Base-by-base conservation (phyloP, 2,113 vertebrate genomes). In the Neogale vison region DNA sequence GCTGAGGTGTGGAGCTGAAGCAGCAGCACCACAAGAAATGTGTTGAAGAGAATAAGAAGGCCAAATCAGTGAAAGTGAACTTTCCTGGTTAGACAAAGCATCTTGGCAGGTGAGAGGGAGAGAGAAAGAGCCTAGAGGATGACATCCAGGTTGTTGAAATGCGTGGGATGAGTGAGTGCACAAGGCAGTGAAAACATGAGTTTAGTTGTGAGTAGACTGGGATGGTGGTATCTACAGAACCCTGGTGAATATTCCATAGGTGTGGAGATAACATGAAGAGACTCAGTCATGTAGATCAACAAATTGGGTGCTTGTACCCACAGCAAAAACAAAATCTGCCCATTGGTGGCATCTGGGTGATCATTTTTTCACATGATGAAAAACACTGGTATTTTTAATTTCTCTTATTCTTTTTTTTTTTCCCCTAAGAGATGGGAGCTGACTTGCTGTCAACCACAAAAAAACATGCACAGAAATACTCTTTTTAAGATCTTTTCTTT, bases 381-480 rank as follows among this genome's bases (percentile, higher is more conserved):
- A 82, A 76, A 82, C 71, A 79, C 0, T 65, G 59, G 17, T 26
- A 57, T 86, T 93, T 93, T 93, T 12, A 63, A 20, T 93, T 96
- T 93, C 76, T 65, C 79, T 42, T 45, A 65, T 36, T 71, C 23
- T 34, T 77, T 92, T 87, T 55, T 86, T 88, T 92, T 29, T 61
- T 52, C 24, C 0, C 17, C 72, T 92, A n/a, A 96, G 59, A 94
- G 57, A 72, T n/a, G 34, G 29, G 24, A 86, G 39, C 9, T 95
- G 34, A 65, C 71, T 95, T 71, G 26, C 7, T 18, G 39, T 50
- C 31, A 63, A 29, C 2, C 57, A 21, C 20, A 83, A 76, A 90
- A 71, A 86, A 71, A 67, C 5, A 90, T 21, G 5, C 69, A 57
- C 13, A 79, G n/a, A 13, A 72, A 89, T 85, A 89, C 10, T 81